Conservation (phyloP, 2,113 vertebrate species). For the Dinomys branickii region DNA sequence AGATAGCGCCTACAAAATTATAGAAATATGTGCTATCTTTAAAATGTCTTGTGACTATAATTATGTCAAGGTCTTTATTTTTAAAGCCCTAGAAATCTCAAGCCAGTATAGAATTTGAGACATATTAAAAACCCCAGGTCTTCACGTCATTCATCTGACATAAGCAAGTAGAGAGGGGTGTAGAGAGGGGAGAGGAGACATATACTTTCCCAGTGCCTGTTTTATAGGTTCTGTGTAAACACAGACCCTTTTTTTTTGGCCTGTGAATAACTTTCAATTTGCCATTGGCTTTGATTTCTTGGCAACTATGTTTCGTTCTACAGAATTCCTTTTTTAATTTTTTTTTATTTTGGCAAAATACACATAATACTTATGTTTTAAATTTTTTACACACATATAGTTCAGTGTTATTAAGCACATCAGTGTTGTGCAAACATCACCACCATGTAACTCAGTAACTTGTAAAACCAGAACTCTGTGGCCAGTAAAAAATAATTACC, state of each 20-base stretch:
- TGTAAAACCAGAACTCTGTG: not conserved
- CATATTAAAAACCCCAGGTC: not conserved
- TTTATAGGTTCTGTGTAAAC: not conserved
- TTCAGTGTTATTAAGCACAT: not conserved
- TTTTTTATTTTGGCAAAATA: slow-evolving; percentile 13
- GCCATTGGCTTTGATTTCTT: not conserved
- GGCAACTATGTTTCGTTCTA: not conserved
- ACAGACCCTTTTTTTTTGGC: not conserved
- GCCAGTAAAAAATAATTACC: not conserved
- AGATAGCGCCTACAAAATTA: not conserved
- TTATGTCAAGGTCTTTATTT: too few relatives aligned
- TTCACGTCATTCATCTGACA: not conserved
- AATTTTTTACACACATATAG: not conserved
- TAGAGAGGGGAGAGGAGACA: not conserved
- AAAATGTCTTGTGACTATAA: too few relatives aligned
- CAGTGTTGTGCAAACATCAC: not conserved
- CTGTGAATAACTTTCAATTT: not conserved
- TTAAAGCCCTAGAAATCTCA: too few relatives aligned
- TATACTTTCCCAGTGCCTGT: not conserved
- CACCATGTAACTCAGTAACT: not conserved
- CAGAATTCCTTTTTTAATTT: not conserved
- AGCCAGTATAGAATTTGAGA: not conserved
- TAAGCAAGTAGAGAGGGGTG: not conserved
- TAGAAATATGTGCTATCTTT: too few relatives aligned
- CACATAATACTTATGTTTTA: not conserved